phyloP scores from a whole-genome alignment of 1,140 invertebrate species.

The Drosophila guanche region DNA sequence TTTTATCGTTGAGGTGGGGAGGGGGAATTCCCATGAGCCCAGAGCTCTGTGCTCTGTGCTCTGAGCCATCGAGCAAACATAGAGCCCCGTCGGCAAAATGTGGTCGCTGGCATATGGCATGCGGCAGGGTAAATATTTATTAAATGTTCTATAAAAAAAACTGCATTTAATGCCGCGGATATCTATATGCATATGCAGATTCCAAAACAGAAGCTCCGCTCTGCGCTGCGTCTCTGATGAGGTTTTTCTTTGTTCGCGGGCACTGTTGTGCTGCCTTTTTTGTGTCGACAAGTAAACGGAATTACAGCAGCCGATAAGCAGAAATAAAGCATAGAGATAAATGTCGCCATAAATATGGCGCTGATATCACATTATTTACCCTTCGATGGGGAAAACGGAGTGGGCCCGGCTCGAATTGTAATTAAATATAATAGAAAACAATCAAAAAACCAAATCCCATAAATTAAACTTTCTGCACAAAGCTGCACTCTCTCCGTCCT shows the following conservation, averaged over 20 bases:
- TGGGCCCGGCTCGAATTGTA: constrained; percentile 41
- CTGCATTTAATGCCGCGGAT: constrained; percentile 27
- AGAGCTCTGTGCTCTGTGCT: background rate
- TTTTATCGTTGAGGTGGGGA: constrained; percentile 4
- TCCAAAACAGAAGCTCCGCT: background rate
- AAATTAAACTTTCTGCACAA: constrained; percentile 63
- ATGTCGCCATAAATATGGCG: constrained; percentile 48
- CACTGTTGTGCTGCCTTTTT: constrained; percentile 39
- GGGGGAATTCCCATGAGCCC: constrained; percentile 21
- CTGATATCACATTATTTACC: constrained; percentile 56
- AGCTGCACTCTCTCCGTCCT: constrained; percentile 26
- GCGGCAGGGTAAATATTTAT: constrained; percentile 46
- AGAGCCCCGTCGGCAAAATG: constrained; percentile 8
- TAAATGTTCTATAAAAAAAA: constrained; percentile 29
- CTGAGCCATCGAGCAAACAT: constrained; percentile 24
- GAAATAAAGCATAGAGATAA: constrained; percentile 18
- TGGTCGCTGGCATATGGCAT: constrained; percentile 27
- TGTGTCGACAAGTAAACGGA: constrained; percentile 46
- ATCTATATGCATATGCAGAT: constrained; percentile 16
- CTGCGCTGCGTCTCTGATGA: background rate
- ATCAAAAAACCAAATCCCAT: constrained; percentile 75
- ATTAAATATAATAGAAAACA: constrained; percentile 78
- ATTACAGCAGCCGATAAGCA: constrained; percentile 26
- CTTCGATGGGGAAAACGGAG: background rate
- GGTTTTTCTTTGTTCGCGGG: constrained; percentile 24